These are phyloP conservation scores for Ploceus nigricollis DNA, from an alignment of 2,113 vertebrate species.

Conservation along the genomic window DNA sequence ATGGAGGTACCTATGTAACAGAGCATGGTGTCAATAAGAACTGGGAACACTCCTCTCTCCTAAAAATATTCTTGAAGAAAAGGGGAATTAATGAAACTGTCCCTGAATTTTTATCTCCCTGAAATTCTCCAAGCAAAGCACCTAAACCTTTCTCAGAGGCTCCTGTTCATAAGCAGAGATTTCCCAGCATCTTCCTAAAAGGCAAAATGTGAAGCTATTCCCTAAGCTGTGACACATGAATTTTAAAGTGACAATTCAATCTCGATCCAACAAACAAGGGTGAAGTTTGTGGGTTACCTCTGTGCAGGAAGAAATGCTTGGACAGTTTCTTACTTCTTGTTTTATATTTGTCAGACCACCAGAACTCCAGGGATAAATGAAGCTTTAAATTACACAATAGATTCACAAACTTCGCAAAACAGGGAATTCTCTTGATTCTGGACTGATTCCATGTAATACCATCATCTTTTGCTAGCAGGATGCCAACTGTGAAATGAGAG, in stretches of 20 bases:
- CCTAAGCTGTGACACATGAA: background rate
- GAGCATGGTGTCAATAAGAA: background rate
- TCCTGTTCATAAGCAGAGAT: background rate
- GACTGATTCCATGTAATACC: background rate
- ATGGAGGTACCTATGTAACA: background rate
- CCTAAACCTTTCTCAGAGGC: background rate
- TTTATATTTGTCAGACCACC: background rate
- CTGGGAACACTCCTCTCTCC: background rate
- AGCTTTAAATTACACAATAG: background rate
- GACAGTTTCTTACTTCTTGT: background rate
- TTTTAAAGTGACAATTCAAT: background rate
- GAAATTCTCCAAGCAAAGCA: background rate
- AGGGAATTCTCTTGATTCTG: background rate
- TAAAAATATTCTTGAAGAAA: background rate
- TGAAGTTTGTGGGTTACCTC: background rate
- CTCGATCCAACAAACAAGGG: background rate
- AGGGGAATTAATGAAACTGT: background rate
- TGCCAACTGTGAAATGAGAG: background rate
- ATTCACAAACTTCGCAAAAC: background rate
- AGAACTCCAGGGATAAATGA: background rate
- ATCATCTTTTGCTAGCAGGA: background rate
- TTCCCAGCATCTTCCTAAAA: background rate
- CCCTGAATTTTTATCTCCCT: background rate
- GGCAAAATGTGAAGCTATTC: background rate
- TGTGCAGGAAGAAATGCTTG: background rate